These are phyloP conservation scores for Boleophthalmus pectinirostris DNA, from an alignment of 2,113 vertebrate genomes.

Conservation along the genomic window DNA sequence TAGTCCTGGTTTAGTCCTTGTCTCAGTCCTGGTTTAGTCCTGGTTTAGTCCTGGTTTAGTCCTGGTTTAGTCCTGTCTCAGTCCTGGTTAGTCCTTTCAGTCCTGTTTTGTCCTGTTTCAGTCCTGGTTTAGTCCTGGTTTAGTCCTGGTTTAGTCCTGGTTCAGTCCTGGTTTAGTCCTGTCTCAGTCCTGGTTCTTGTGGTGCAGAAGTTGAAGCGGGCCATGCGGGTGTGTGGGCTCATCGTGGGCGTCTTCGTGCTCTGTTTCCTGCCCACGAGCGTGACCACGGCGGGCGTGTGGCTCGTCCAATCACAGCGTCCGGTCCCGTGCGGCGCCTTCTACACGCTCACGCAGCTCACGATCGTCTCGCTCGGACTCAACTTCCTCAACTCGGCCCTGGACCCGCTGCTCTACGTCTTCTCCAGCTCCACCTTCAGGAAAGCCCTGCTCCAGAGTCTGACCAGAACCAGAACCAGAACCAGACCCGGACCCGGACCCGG, in stretches of 20 bases:
- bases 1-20: no score
- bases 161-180: no score
- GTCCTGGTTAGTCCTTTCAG: no score
- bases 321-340: slow-evolving; percentile 50
- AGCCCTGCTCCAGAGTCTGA: slow-evolving; percentile 46
- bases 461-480: no score
- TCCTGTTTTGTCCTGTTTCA: no score
- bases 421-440: slow-evolving; percentile 71
- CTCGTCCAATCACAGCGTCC: slow-evolving; percentile 19
- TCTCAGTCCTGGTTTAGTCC: no score
- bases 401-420: slow-evolving; percentile 74
- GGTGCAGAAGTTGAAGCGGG: slow-evolving; percentile 48
- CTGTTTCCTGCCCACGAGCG: slow-evolving; percentile 74
- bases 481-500: no score
- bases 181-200: not conserved
- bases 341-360: slow-evolving; percentile 61
- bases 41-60: no score
- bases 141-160: no score
- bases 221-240: slow-evolving; percentile 60
- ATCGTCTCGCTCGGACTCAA: slow-evolving; percentile 71
- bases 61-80: no score
- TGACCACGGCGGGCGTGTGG: slow-evolving; percentile 59
- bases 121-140: no score
- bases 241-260: slow-evolving; percentile 64
- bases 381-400: slow-evolving; percentile 77